phyloP scores from a whole-genome alignment of 2,797 vertebrate species.

The Diplodus sargus region DNA sequence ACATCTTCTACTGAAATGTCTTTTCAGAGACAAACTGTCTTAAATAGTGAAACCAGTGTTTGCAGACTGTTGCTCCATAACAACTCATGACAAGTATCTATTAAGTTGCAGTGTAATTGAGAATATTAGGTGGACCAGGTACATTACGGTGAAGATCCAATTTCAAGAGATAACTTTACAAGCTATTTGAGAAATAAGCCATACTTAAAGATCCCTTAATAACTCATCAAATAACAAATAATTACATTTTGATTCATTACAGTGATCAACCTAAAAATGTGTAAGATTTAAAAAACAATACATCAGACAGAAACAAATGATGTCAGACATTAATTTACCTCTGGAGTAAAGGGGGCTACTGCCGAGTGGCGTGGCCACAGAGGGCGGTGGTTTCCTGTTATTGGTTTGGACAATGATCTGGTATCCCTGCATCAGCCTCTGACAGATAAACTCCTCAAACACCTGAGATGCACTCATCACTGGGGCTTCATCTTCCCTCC shows the following conservation, averaged over 20 bases:
- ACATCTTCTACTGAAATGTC: not conserved
- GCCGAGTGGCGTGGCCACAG: constrained; percentile 90
- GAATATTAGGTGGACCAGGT: not conserved
- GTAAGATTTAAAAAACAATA: not conserved
- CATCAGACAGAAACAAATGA: not conserved
- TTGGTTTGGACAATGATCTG: constrained; percentile 96
- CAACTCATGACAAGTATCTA: not conserved
- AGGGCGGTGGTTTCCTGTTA: constrained; percentile 84
- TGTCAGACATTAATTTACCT: constrained; percentile 78
- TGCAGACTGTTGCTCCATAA: not conserved
- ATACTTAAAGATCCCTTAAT: not conserved
- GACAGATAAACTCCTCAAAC: constrained; percentile 98
- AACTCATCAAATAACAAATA: not conserved
- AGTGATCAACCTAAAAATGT: not conserved
- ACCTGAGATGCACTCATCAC: constrained; percentile 95
- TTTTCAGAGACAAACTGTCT: not conserved
- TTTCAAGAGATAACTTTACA: not conserved
- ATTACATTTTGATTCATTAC: not conserved
- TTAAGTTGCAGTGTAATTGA: not conserved
- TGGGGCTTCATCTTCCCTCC: constrained; percentile 93
- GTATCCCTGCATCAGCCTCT: constrained; percentile 98
- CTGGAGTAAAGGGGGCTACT: constrained; percentile 96
- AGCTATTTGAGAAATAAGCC: not conserved
- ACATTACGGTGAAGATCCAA: not conserved
- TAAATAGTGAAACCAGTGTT: not conserved